Base-by-base conservation (phyloP, 2,113 vertebrate species). In the Ochotona princeps region DNA sequence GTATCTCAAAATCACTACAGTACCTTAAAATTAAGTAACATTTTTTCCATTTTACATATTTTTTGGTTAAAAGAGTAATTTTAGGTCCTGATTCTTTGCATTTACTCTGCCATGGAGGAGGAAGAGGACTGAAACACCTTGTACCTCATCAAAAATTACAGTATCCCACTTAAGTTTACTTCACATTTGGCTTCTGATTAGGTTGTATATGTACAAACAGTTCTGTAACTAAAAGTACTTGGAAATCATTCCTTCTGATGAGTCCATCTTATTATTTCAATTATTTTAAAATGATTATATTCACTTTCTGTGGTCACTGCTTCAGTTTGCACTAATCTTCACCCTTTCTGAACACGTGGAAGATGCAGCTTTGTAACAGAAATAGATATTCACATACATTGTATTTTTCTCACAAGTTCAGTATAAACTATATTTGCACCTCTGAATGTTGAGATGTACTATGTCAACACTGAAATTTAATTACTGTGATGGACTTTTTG, bases 391-490 rank as follows among this genome's bases (percentile, higher is more conserved):
- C 89, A 80, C 51, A 74, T 20, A n/a, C 35, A n/a, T 54, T 49
- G 61, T 60, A 32, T 79, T 94, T 93, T 89, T 44, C 75, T 93
- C 83, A 61, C 28, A 79, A 79, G 72, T 83, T 32, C 86, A 60
- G 38, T 95, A 61, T 82, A 85, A 92, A 83, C 86, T 91, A 76
- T 95, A 84, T 97, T 96, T 92, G 94, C 89, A 76, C 84, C 20
- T 95, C 4, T 35, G 79, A 89, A 32, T 93, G 57, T 94, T 75
- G 74, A 83, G 79, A 90, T 95, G 92, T 70, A 70, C 60, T 87
- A 32, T 96, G 93, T 96, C 96, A 94, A 96, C 96, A 96, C 20
- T 69, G 92, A 92, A 94, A 93, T 14, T 38, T 84, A 63, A 88
- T 44, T 96, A 93, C 67, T 30, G 72, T n/a, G 91, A 79, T 87